Base-by-base conservation (phyloP, 2,113 vertebrate species). In the Tyto alba region DNA sequence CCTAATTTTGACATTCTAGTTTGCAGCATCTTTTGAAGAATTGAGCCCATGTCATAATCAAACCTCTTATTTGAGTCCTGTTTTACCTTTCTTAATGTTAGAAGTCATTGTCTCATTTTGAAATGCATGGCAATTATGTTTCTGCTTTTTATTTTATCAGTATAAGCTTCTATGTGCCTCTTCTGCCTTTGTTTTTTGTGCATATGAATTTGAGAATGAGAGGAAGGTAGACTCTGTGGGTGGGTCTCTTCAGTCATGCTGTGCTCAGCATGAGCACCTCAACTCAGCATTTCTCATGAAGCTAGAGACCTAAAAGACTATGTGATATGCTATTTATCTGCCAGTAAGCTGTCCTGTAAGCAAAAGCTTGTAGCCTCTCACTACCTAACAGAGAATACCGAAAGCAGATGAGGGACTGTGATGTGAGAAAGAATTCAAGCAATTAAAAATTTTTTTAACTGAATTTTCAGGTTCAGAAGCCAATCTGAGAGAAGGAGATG, bases 381-480 rank as follows among this genome's bases (percentile, higher is more conserved):
- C 16, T 69, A 16, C 19, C 18, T 68, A 43, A 9, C 23, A 85
- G 26, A 53, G 38, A 87, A 80, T n/a, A 25, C 30, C 60, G 22
- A 68, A 72, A 52, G 36, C 27, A 38, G 25, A 59, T 76, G 57
- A 82, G 21, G 43, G 23, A 47, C 23, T 68, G 26, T 74, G 62
- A 43, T 47, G 5, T 0, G 0, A 71, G n/a, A 32, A 73, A 38
- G 12, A 87, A 52, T 53, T 11, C 36, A 23, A 86, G 66, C 72
- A 26, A 79, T 57, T 27, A 63, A 19, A 90, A 69, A 8, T 43
- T 48, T 48, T 80, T 66, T 81, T 9, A 71, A 50, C n/a, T 88
- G 64, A 10, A 40, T 73, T 87, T 89, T 89, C 40, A 23, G 32
- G 66, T 75, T 82, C 9, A 45, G 50, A 75, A 50, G 38, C 25